Conservation (phyloP, 2,797 vertebrate species). For the Anguilla obscura region DNA sequence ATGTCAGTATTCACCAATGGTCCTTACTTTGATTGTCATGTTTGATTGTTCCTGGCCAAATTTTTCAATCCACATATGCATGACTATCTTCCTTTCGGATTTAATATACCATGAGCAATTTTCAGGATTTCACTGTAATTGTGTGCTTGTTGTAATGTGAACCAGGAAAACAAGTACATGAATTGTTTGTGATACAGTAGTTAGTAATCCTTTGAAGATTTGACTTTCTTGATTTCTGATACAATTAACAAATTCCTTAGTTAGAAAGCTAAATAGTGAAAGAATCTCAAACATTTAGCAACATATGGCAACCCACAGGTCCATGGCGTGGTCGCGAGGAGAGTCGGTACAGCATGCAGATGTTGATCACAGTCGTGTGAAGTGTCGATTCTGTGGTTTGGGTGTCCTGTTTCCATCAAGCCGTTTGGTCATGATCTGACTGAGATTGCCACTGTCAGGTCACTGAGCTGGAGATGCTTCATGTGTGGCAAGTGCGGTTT, state of each 20-base stretch:
- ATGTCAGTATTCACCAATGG: background rate
- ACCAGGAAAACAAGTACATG: background rate
- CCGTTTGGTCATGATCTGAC: conserved; percentile 2
- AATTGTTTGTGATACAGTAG: background rate
- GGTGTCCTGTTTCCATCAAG: background rate
- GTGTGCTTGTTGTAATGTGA: background rate
- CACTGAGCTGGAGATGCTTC: background rate
- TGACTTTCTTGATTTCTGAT: background rate
- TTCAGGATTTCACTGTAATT: background rate
- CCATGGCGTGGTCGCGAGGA: background rate
- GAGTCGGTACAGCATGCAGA: background rate
- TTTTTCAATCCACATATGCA: background rate
- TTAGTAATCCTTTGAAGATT: background rate
- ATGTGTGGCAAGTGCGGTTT: background rate
- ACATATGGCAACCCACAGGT: background rate
- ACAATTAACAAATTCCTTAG: background rate
- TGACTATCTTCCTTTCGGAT: background rate
- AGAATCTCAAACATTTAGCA: background rate
- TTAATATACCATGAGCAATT: background rate
- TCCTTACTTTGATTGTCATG: background rate
- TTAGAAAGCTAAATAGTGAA: background rate
- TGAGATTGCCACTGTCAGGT: background rate
- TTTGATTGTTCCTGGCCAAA: background rate
- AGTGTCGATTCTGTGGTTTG: background rate
- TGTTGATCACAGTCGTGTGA: background rate